A percentile compares a stretch with the other conserved stretches of the same genome.
phyloP scores from a whole-genome alignment of 2,113 vertebrate genomes.

The Pygoscelis antarcticus region DNA sequence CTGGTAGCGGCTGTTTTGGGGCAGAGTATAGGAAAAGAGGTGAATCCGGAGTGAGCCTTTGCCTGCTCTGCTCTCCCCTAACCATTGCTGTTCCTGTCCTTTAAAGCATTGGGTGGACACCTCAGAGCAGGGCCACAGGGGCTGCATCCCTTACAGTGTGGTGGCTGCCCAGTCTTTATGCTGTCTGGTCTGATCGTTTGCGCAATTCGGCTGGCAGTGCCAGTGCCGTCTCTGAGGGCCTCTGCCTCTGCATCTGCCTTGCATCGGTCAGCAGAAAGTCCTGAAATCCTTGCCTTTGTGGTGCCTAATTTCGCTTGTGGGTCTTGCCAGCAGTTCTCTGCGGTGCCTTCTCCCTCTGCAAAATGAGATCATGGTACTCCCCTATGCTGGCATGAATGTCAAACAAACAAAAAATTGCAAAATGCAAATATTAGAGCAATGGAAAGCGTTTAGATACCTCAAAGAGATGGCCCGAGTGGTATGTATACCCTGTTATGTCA shows the following conservation, averaged over 20 bases:
- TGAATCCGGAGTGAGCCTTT: neutral
- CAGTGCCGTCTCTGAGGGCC: neutral
- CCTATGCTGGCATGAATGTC: neutral
- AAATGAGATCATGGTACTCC: neutral
- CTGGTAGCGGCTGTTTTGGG: neutral
- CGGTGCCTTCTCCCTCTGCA: neutral
- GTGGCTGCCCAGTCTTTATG: neutral
- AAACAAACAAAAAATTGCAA: neutral
- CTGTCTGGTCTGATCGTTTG: neutral
- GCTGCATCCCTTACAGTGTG: neutral
- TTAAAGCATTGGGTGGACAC: neutral
- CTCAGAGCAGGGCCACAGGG: accelerated
- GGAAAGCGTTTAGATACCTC: neutral
- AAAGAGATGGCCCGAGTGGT: neutral
- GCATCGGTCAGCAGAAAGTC: neutral
- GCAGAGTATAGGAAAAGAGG: neutral
- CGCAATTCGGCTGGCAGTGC: accelerated
- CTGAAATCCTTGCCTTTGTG: neutral
- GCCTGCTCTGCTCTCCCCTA: neutral
- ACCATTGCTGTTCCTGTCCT: neutral
- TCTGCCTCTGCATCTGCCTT: neutral
- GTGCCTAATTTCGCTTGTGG: neutral
- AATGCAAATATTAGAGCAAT: neutral
- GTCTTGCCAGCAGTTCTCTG: neutral
- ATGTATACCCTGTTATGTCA: neutral